phyloP scores from a whole-genome alignment of 64 coral and sea anemone genomes.

The Pachyseris speciosa region DNA sequence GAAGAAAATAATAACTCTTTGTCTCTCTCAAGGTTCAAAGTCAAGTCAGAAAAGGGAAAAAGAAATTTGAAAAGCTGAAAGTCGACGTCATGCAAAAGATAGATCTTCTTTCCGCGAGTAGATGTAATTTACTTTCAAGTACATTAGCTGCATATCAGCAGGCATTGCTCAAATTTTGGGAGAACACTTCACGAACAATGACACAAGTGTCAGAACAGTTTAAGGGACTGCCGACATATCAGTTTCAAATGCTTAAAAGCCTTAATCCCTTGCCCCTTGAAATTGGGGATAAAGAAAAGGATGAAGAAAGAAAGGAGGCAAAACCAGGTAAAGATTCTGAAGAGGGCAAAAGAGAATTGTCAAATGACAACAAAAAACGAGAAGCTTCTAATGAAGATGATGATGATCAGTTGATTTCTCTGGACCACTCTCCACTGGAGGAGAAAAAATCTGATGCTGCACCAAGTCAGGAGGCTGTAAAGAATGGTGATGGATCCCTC shows the following conservation, averaged over 20 bases:
- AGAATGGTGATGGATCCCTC: constrained; percentile 66
- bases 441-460: not conserved
- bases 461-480: not conserved
- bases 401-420: constrained; percentile 71
- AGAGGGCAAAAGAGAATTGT: constrained; percentile 66
- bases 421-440: constrained; percentile 56
- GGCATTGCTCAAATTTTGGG: constrained; percentile 96
- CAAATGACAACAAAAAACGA: constrained; percentile 29
- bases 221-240: constrained; percentile 90
- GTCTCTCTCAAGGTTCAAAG: constrained; percentile 84
- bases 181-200: constrained; percentile 92
- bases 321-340: constrained; percentile 77
- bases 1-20: not conserved
- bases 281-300: constrained; percentile 68
- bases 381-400: constrained; percentile 67
- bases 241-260: constrained; percentile 99
- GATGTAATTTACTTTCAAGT: constrained; percentile 95
- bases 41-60: constrained; percentile 89
- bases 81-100: constrained; percentile 99
- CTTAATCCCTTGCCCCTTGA: constrained; percentile 82
- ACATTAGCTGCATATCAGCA: constrained; percentile 98
- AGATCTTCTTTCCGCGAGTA: constrained; percentile 94
- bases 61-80: constrained; percentile 99
- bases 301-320: constrained; percentile 84
- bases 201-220: constrained; percentile 95